Evolutionary conservation across 2,113 vertebrate genomes (phyloP).

Genomic region (Castor canadensis): DNA sequence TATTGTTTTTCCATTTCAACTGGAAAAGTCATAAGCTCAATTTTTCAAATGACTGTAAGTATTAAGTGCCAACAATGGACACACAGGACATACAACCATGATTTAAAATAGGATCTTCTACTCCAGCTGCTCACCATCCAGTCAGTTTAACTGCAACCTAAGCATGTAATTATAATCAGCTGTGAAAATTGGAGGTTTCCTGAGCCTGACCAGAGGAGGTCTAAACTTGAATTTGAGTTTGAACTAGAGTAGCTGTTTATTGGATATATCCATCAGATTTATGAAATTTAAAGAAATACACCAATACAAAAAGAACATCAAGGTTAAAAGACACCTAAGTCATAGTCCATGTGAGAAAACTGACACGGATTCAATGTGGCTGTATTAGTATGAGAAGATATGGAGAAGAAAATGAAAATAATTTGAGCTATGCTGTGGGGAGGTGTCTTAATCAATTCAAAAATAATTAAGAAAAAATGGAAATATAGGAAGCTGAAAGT

Average conservation of each 20-base stretch:
- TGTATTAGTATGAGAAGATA: not conserved
- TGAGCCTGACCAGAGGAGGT: not conserved
- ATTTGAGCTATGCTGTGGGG: not conserved
- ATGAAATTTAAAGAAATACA: not conserved
- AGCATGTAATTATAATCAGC: not conserved
- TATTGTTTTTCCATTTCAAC: not conserved
- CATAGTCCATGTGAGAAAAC: not conserved
- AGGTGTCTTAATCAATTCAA: not conserved
- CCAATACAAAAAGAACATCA: not conserved
- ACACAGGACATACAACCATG: not conserved
- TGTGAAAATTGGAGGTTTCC: not conserved
- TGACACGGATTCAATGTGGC: not conserved
- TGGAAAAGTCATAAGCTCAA: not conserved
- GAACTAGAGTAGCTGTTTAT: not conserved
- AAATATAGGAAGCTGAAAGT: not conserved
- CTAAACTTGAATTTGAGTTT: not conserved
- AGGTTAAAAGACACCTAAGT: not conserved
- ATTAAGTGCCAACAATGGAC: not conserved
- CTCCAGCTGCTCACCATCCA: not conserved
- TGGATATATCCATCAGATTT: not conserved
- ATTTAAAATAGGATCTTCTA: not conserved
- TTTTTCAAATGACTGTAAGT: slow-evolving; percentile 2
- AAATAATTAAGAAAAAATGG: not conserved
- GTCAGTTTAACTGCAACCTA: not conserved
- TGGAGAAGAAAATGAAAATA: not conserved